Percentiles rank a stretch among this genome's conserved stretches.
Conservation (phyloP, 2,888 invertebrate species). For the Galerucella nymphaeae region DNA sequence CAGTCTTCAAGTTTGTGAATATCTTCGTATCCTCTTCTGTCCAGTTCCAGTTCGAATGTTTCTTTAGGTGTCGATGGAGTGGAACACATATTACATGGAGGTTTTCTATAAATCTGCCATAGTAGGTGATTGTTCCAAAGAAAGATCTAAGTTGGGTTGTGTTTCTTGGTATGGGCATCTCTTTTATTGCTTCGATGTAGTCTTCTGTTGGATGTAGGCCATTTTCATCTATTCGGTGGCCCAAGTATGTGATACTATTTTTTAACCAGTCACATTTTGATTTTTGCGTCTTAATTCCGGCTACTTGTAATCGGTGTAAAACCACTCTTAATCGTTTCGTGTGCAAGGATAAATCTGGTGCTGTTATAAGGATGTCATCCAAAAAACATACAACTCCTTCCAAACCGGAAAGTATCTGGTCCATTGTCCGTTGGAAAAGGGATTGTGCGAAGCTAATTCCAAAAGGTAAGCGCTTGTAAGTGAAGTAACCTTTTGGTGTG, state of each 20-base stretch:
- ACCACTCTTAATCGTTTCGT: no score
- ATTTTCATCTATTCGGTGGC: no score
- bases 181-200: conserved; percentile 15
- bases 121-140: conserved; percentile 36
- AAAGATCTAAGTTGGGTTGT: conserved; percentile 38
- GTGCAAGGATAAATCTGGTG: not conserved
- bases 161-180: conserved; percentile 35
- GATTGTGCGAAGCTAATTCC: conserved; percentile 40
- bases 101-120: conserved; percentile 37
- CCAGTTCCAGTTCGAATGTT: conserved; percentile 36
- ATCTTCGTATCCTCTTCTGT: conserved; percentile 24
- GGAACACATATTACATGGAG: conserved; percentile 35
- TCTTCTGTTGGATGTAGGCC: not conserved
- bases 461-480: conserved; percentile 9
- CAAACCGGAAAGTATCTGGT: conserved; percentile 32
- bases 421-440: conserved; percentile 39
- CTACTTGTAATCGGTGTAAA: no score
- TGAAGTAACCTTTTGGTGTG: no score
- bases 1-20: conserved; percentile 38
- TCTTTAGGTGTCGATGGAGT: conserved; percentile 38
- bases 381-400: conserved; percentile 26
- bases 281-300: no score
- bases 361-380: conserved; percentile 25
- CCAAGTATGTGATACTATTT: no score
- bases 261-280: no score